Evolutionary conservation across 2,888 invertebrate genomes (phyloP).

Genomic region (Leptinotarsa haldemani): DNA sequence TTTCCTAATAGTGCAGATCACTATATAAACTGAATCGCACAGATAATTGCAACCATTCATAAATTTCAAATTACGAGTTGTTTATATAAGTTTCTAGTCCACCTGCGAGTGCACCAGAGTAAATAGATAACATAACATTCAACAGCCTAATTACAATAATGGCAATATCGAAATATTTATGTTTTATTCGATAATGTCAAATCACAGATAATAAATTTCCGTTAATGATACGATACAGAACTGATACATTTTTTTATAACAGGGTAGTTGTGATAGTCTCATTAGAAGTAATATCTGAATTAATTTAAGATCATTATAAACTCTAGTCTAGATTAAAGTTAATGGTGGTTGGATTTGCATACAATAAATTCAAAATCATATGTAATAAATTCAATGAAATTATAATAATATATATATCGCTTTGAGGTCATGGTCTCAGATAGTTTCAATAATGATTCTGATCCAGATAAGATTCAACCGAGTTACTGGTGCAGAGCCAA

Average conservation of each 20-base stretch:
- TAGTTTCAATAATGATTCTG: slow-evolving; percentile 4
- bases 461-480: not conserved
- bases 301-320: not conserved
- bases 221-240: slow-evolving; percentile 16
- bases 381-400: slow-evolving; percentile 22
- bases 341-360: slow-evolving; percentile 18
- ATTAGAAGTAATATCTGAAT: slow-evolving; percentile 6
- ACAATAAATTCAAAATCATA: slow-evolving; percentile 18
- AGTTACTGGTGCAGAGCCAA: not conserved
- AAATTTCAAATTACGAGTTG: slow-evolving; percentile 2
- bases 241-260: slow-evolving; percentile 15
- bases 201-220: slow-evolving; percentile 22
- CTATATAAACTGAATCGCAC: not conserved
- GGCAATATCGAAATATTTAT: not conserved
- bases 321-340: slow-evolving; percentile 11
- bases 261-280: slow-evolving; percentile 12
- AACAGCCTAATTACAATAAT: slow-evolving; percentile 11
- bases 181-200: slow-evolving; percentile 11
- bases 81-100: slow-evolving; percentile 24
- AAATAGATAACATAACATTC: slow-evolving; percentile 19
- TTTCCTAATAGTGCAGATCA: not conserved
- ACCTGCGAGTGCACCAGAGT: slow-evolving; percentile 10
- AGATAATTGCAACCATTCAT: not conserved
- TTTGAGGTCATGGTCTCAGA: slow-evolving; percentile 24
- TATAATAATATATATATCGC: slow-evolving; percentile 18